phyloP scores from a whole-genome alignment of 2,113 vertebrate species.

The Neoarius graeffei region DNA sequence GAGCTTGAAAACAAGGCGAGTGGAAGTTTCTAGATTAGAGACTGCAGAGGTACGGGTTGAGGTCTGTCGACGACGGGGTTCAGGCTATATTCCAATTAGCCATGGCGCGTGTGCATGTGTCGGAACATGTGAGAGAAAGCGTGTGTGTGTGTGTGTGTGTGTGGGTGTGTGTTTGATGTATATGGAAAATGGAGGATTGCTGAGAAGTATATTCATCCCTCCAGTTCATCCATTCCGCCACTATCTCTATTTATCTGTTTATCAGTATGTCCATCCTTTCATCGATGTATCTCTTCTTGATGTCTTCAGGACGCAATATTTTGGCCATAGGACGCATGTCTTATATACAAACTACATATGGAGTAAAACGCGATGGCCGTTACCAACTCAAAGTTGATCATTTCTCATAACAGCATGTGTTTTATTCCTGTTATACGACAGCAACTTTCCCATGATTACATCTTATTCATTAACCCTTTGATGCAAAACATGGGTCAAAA shows the following conservation, averaged over 20 bases:
- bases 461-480: background rate
- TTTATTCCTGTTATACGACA: background rate
- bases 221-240: background rate
- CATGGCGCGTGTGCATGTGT: constrained; percentile 17
- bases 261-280: background rate
- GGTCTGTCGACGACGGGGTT: background rate
- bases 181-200: constrained; percentile 20
- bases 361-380: background rate
- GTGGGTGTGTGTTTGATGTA: background rate
- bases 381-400: background rate
- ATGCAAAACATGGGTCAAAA: no score
- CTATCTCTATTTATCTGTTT: background rate
- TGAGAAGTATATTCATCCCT: constrained; percentile 24
- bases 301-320: background rate
- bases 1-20: constrained; percentile 37
- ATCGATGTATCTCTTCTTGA: background rate
- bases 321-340: background rate
- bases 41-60: background rate
- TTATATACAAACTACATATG: background rate
- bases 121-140: constrained; percentile 1
- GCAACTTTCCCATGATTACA: background rate
- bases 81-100: background rate
- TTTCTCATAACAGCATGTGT: background rate
- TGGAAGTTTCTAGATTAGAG: constrained; percentile 46
- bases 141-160: background rate